Base-by-base conservation (phyloP, 1,140 invertebrate genomes). In the Eriosoma lanigerum region DNA sequence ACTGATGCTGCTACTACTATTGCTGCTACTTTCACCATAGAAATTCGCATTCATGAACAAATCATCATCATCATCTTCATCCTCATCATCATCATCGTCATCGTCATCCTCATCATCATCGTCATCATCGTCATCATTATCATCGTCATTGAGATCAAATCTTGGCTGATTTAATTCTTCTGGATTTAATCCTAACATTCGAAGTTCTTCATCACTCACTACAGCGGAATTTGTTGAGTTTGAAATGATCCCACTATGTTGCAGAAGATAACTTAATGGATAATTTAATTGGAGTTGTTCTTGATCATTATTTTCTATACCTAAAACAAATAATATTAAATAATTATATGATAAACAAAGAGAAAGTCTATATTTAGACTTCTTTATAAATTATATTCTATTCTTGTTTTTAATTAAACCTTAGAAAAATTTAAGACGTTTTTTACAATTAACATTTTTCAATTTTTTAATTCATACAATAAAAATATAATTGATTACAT, bases 301-400 rank as follows among this genome's bases (percentile, higher is more conserved):
- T 17, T 38, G 26, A 2, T 5, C 17, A 1, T 29, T 32, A n/a
- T 6, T 13, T 48, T 48, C 46, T 10, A 62, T 10, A 26, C 21
- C 66, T 68, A 68, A 48, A 68, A 68, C 66, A 68, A 68, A 68
- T n/a, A 68, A 48, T 48, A 24, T 2, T 26, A 68, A 68, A 48
- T 68, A 48, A 48, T 26, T 48, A 68, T 24, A 68, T 26, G 48
- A 26, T 21, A 17, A 68, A 68, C 17, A 3, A 15, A 68, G n/a
- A 24, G 15, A 0, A 68, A 68, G 32, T 38, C 32, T 46, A 46
- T 24, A 26, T 58, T 66, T 76, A 76, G 73, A 54, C 54, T 75
- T 75, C 52, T 75, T 75, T 75, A 58, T 26, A 4, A 58, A 26
- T 44, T 75, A 4, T 38, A 38, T 38, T 56, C n/a, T 32, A 44